These are phyloP conservation scores for Carapus acus DNA, from an alignment of 2,797 vertebrate genomes.

Conservation along the genomic window DNA sequence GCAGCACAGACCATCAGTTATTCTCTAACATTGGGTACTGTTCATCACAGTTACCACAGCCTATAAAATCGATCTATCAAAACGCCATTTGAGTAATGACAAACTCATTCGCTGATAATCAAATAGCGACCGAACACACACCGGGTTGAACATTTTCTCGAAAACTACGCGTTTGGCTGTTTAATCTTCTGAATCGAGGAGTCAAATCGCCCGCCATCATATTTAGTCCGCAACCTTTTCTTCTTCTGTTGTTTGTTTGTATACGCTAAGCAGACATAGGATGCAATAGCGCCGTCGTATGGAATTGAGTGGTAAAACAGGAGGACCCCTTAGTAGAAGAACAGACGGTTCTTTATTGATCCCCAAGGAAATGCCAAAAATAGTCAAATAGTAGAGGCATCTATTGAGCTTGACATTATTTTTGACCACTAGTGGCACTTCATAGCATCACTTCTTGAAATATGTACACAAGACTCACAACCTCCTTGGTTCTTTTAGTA, in stretches of 20 bases:
- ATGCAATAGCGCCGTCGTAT: no score
- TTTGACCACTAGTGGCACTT: no score
- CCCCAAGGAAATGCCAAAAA: no score
- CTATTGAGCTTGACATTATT: no score
- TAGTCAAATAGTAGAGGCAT: no score
- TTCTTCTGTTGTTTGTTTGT: constrained; percentile 2
- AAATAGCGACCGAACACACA: constrained; percentile 33
- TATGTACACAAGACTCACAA: no score
- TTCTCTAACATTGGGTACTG: neutral
- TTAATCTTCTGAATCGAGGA: constrained; percentile 74
- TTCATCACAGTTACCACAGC: neutral
- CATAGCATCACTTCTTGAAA: no score
- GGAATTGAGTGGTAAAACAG: no score
- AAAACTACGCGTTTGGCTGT: constrained; percentile 70
- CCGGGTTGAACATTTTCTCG: constrained; percentile 63
- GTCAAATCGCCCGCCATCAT: constrained; percentile 80
- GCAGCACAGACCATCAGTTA: neutral
- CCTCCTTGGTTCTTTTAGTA: no score
- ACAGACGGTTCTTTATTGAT: no score
- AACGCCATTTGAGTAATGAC: neutral
- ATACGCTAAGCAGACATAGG: no score
- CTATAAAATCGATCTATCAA: neutral
- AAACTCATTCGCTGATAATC: neutral
- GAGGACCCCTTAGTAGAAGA: no score
- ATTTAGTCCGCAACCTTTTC: neutral